Percentiles rank a stretch among this genome's conserved stretches.
Conservation (phyloP, 2,888 invertebrate species). For the Camptogramma bilineatum region DNA sequence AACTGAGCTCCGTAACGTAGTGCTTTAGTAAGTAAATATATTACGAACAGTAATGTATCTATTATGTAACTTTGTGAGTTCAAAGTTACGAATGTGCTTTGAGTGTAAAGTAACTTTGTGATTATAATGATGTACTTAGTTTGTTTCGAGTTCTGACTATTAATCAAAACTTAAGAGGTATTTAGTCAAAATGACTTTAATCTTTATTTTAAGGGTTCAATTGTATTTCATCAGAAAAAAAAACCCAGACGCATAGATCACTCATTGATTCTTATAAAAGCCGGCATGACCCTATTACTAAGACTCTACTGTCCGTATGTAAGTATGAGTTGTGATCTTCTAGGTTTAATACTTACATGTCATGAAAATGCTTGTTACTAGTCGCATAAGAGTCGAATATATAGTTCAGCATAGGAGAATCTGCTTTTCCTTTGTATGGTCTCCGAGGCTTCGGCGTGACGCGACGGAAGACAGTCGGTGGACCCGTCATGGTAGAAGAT, state of each 20-base stretch:
- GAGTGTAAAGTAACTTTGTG: slow-evolving; percentile 18
- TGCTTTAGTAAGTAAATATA: neutral
- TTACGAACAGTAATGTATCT: slow-evolving; percentile 5
- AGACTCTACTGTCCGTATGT: no score
- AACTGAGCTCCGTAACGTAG: neutral
- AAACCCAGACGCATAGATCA: no score
- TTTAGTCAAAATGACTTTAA: neutral
- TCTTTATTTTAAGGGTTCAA: neutral
- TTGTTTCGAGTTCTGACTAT: slow-evolving; percentile 17
- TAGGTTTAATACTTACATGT: slow-evolving; percentile 78
- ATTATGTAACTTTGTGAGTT: slow-evolving; percentile 16
- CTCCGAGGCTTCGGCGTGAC: slow-evolving; percentile 66
- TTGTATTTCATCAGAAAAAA: no score
- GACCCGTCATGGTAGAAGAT: slow-evolving; percentile 56
- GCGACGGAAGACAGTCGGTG: slow-evolving; percentile 63
- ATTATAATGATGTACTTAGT: slow-evolving; percentile 23
- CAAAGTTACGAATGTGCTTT: slow-evolving; percentile 13
- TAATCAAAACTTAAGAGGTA: neutral
- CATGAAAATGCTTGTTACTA: slow-evolving; percentile 89
- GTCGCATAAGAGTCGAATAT: slow-evolving; percentile 90
- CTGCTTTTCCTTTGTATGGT: slow-evolving; percentile 79
- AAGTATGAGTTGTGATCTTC: no score
- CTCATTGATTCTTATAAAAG: no score
- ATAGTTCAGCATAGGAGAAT: slow-evolving; percentile 90
- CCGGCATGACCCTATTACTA: no score